phyloP scores from a whole-genome alignment of 2,888 invertebrate genomes.

The Drosophila macrothrix region DNA sequence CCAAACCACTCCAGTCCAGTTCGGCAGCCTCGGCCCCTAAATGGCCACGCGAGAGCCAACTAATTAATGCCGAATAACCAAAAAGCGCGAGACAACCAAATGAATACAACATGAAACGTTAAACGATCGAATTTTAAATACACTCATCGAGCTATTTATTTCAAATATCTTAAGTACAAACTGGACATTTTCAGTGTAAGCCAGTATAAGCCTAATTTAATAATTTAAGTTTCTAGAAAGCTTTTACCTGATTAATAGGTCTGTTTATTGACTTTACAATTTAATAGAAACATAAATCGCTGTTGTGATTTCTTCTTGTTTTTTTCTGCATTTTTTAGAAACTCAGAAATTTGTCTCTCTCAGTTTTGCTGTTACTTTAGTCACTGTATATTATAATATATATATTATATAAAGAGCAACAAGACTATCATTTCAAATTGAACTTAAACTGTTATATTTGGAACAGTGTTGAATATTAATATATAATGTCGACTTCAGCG shows the following conservation, averaged over 20 bases:
- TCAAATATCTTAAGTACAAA: not conserved
- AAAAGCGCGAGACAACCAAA: conserved; percentile 64
- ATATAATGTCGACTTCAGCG: not conserved
- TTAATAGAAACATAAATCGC: not conserved
- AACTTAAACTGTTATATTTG: not conserved
- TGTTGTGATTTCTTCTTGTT: not conserved
- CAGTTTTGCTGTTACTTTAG: not conserved
- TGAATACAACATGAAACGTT: conserved; percentile 41
- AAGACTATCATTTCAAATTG: not conserved
- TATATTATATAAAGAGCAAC: not conserved
- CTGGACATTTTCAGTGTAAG: not conserved
- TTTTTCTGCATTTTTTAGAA: not conserved
- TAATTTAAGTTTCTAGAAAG: not conserved
- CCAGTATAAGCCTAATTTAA: no score
- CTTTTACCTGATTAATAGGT: not conserved
- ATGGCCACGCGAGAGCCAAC: conserved; percentile 71
- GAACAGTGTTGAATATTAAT: not conserved
- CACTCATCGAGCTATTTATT: not conserved
- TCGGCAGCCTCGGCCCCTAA: conserved; percentile 44
- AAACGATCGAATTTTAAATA: conserved; percentile 28
- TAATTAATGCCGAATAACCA: conserved; percentile 69
- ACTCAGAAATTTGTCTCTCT: fast-evolving
- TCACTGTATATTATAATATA: not conserved
- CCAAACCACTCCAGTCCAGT: not conserved
- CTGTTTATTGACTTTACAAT: not conserved